Evolutionary conservation across 2,888 invertebrate species (phyloP), one percentile per base, ranked within the genome.

Genomic region (Metellina segmentata): DNA sequence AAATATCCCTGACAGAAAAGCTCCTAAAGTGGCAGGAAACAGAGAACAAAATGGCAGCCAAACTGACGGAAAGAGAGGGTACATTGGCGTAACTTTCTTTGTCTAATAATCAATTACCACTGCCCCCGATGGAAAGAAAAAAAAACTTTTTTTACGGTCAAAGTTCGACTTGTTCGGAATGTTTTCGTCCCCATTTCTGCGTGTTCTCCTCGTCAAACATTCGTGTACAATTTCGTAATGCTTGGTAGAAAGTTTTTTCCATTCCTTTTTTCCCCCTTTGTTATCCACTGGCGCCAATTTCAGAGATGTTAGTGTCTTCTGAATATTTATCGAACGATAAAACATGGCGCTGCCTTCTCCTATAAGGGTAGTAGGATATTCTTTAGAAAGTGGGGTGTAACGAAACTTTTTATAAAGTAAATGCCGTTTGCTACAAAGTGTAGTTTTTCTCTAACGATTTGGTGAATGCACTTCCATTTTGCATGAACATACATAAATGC

Each of bases 121-220:
- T 7, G 69, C 13, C 51, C 49, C 51, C 49, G 52, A 9, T 11
- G 16, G 61, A 8, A 9, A 16, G 61, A 9, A 61, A 75, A 88
- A 69, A 20, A 48, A 85, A 87, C 79, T 81, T 87, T 89, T 79
- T 89, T 89, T 89, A 89, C 82, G 89, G 89, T 82, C 69, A 89
- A 89, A 89, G 82, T 89, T 89, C 89, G 89, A 20, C 89, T 89
- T 89, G 89, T 89, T 89, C 70, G 70, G 82, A 82, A 89, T 89
- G 89, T 89, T 89, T 89, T 83, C 89, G 20, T 81, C 89, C 16
- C 82, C 82, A 34, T 69, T 89, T 77, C 51, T 19, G 82, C 52
- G 34, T 77, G 82, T 75, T 77, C 69, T n/a, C 75, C 82, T 49
- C 77, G 82, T 78, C 82, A 89, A 82, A 89, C 82, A 89, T 81